phyloP scores from a whole-genome alignment of 2,797 vertebrate genomes.

The Tragopan temminckii region DNA sequence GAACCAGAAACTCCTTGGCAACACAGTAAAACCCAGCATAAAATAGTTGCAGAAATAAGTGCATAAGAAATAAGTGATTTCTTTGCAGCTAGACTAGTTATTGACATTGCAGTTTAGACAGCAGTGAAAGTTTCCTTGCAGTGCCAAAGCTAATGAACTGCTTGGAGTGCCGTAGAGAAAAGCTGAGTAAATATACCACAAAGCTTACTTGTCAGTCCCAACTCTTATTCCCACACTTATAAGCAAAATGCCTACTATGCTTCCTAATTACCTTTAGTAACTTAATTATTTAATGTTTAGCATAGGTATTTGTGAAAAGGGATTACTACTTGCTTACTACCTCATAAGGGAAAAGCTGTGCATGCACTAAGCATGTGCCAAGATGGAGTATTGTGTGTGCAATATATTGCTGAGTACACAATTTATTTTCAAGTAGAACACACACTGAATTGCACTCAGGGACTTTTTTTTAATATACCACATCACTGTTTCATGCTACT shows the following conservation, averaged over 20 bases:
- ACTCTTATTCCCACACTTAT: neutral
- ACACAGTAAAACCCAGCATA: neutral
- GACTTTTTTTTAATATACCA: neutral
- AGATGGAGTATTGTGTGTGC: neutral
- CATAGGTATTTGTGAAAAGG: neutral
- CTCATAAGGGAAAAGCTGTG: neutral
- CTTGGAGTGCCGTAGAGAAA: neutral
- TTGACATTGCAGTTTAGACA: neutral
- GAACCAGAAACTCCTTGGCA: neutral
- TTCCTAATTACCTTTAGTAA: neutral
- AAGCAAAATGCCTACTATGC: neutral
- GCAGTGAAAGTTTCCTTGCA: neutral
- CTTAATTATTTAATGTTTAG: neutral
- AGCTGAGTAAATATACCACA: neutral
- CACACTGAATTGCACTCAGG: neutral
- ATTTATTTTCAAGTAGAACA: neutral
- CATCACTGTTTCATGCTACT: neutral
- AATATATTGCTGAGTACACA: neutral
- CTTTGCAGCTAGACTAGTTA: neutral
- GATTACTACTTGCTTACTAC: neutral
- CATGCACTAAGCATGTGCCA: neutral
- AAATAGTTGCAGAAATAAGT: neutral
- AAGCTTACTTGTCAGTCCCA: neutral
- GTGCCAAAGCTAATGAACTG: neutral
- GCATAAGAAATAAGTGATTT: neutral